Conservation (phyloP, 2,888 invertebrate genomes). For the Drosophila anomalata region DNA sequence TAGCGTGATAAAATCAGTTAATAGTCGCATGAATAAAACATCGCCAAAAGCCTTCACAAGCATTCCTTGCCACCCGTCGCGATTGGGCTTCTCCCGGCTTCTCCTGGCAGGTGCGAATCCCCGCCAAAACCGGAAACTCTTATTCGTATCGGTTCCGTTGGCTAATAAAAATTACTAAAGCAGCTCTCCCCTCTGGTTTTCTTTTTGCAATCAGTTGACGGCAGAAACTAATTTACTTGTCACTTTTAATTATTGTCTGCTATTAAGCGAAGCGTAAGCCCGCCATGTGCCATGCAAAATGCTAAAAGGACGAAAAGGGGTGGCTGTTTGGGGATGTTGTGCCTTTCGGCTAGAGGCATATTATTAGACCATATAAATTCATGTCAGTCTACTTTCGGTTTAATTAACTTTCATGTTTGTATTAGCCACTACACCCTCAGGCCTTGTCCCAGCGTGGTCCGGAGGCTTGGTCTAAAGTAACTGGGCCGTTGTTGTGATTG, state of each 20-base stretch:
- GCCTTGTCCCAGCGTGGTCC: slow-evolving; percentile 32
- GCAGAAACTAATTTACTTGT: slow-evolving; percentile 75
- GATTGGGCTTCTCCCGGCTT: neutral
- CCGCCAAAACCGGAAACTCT: slow-evolving; percentile 12
- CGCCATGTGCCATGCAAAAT: slow-evolving; percentile 24
- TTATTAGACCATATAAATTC: slow-evolving; percentile 78
- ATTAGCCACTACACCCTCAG: slow-evolving; percentile 48
- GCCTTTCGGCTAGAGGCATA: slow-evolving; percentile 62
- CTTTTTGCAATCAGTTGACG: slow-evolving; percentile 44
- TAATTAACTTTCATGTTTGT: slow-evolving; percentile 79
- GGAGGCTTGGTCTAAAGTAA: slow-evolving; percentile 53
- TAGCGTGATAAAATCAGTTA: slow-evolving; percentile 79
- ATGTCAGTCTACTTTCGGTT: slow-evolving; percentile 75
- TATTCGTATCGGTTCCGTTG: slow-evolving; percentile 36
- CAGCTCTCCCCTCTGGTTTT: slow-evolving; percentile 28
- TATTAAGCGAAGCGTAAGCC: slow-evolving; percentile 63
- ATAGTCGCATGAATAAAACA: slow-evolving; percentile 76
- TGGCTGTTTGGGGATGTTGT: slow-evolving; percentile 11
- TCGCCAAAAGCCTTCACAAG: slow-evolving; percentile 34
- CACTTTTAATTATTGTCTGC: slow-evolving; percentile 74
- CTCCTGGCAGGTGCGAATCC: slow-evolving; percentile 52
- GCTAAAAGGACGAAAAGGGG: neutral
- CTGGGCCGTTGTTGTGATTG: slow-evolving; percentile 17
- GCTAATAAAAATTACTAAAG: slow-evolving; percentile 60
- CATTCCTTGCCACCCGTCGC: neutral